phyloP scores from a whole-genome alignment of 2,113 vertebrate genomes.

The Uria aalge region DNA sequence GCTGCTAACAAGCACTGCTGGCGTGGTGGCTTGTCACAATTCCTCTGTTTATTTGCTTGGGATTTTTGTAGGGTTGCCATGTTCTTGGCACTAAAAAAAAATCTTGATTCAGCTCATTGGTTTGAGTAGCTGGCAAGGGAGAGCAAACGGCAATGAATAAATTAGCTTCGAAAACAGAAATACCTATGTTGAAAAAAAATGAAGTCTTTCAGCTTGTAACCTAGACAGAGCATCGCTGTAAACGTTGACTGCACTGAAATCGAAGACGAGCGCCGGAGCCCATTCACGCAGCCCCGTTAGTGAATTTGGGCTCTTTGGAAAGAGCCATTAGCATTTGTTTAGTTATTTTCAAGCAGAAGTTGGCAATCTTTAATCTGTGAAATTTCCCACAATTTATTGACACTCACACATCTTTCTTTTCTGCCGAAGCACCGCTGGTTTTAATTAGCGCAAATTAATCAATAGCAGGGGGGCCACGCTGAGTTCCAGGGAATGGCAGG shows the following conservation, averaged over 20 bases:
- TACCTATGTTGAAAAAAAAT: not conserved
- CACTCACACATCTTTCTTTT: conserved; percentile 69
- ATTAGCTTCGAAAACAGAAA: not conserved
- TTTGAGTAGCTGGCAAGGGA: not conserved
- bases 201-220: not conserved
- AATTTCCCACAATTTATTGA: conserved; percentile 73
- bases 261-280: not conserved
- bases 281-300: not conserved
- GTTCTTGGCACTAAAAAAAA: not conserved
- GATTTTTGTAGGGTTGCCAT: not conserved
- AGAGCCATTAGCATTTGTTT: conserved; percentile 64
- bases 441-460: conserved; percentile 77
- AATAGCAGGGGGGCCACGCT: conserved; percentile 65
- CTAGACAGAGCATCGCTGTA: not conserved
- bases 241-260: not conserved
- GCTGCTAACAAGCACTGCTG: conserved; percentile 29
- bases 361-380: conserved; percentile 67
- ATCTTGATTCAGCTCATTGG: not conserved
- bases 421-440: conserved; percentile 65
- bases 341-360: conserved; percentile 65
- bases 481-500: conserved; percentile 61
- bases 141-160: not conserved
- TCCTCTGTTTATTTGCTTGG: conserved; percentile 10
- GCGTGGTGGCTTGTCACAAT: not conserved
- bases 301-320: conserved; percentile 18